These are phyloP conservation scores for Eutrigla gurnardus DNA, from an alignment of 2,797 vertebrate genomes.

Conservation along the genomic window DNA sequence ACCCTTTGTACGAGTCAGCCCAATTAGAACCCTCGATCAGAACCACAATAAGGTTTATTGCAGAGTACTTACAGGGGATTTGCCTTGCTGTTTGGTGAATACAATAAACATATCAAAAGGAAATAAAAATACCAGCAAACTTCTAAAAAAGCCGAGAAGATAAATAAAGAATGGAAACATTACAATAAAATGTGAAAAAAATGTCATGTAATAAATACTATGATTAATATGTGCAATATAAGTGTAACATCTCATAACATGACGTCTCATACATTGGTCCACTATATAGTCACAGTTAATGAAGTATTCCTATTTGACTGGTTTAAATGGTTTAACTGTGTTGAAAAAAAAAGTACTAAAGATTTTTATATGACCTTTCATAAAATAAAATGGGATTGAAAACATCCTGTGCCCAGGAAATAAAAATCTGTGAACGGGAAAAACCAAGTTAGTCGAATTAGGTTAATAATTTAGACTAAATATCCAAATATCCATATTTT, in stretches of 20 bases:
- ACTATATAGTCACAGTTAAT: not conserved
- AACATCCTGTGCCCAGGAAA: too few relatives aligned
- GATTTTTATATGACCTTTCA: constrained; percentile 14
- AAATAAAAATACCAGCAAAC: not conserved
- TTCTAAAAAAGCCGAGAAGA: not conserved
- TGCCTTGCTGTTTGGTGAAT: constrained; percentile 1
- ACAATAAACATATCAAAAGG: not conserved
- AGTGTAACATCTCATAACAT: not conserved
- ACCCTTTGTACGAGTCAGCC: constrained; percentile 29
- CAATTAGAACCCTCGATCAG: constrained; percentile 49
- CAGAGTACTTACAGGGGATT: not conserved
- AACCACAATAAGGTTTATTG: not conserved
- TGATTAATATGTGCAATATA: not conserved
- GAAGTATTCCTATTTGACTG: constrained; percentile 1
- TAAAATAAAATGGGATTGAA: constrained; percentile 1
- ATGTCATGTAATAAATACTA: not conserved
- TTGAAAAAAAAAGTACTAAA: not conserved
- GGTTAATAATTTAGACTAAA: constrained; percentile 53
- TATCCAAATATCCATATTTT: constrained; percentile 17
- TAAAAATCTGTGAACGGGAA: constrained; percentile 47
- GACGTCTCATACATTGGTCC: too few relatives aligned
- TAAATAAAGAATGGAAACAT: not conserved
- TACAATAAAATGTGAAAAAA: not conserved
- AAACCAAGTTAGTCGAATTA: constrained; percentile 61
- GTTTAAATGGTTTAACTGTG: constrained; percentile 8